Evolutionary conservation across 2,113 vertebrate species (phyloP), one percentile per base, ranked within the genome.

Genomic region (Pluvialis apricaria): DNA sequence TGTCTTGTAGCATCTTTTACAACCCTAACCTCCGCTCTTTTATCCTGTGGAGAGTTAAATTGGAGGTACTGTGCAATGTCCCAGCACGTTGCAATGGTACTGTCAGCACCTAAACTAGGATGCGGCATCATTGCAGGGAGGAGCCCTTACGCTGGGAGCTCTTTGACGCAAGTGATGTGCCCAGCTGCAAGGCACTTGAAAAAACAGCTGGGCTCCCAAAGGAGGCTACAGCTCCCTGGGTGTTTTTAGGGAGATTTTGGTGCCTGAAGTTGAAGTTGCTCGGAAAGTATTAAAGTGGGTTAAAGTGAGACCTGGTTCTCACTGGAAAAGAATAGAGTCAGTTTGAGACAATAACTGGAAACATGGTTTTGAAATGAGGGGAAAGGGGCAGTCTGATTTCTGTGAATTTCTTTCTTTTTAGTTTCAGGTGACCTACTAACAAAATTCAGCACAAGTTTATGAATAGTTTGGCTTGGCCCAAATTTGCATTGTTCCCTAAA

Each of bases 401-500:
- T n/a, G 25, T 64, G 55, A 73, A 73, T 83, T 89, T 71, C 38
- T 82, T 90, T 79, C 49, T 66, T 66, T 82, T 77, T 40, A 18
- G 15, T 92, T 96, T 94, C 77, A 60, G 75, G 78, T 95, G 82
- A 97, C 93, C 92, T 95, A 93, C 49, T 95, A 96, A 94, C 2
- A 92, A 89, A 95, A 80, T 94, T 86, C 84, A 96, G 82, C 66
- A 88, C 17, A 2, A 85, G 70, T 76, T 96, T 89, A 96, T 87
- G 93, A 94, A 85, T 94, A 91, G 87, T 88, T 91, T 95, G 70
- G 16, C 82, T 96, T 90, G 92, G 78, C 75, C 87, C 78, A 96
- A 88, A 96, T 96, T 80, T 88, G 25, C 15, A 65, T 82, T 88
- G 31, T 92, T 94, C 47, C 40, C 58, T 77, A 82, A 96, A 94